Evolutionary conservation across 2,113 vertebrate genomes (phyloP).

Genomic region (Falco punctatus): DNA sequence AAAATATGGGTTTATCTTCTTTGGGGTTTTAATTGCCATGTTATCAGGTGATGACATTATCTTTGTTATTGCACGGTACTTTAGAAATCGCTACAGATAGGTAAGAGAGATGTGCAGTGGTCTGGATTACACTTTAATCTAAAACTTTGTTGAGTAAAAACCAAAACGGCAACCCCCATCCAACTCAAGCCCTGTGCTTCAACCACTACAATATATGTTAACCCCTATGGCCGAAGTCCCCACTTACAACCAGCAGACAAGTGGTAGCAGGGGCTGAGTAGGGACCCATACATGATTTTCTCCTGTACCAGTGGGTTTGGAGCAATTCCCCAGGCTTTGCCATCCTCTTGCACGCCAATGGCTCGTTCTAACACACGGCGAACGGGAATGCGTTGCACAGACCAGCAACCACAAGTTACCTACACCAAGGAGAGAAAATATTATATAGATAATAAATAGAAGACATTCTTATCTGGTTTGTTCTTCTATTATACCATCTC

Average conservation of each 20-base stretch:
- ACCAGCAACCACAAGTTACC: neutral
- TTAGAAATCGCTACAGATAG: neutral
- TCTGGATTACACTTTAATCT: neutral
- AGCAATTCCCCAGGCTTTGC: neutral
- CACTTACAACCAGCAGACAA: neutral
- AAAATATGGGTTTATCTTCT: neutral
- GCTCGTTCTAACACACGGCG: neutral
- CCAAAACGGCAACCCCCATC: neutral
- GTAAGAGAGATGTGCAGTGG: neutral
- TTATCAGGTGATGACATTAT: neutral
- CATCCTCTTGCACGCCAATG: rapidly evolving
- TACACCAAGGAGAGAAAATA: neutral
- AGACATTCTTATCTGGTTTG: neutral
- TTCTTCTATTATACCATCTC: neutral
- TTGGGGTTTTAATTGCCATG: rapidly evolving
- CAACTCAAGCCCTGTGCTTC: neutral
- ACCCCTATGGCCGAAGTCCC: neutral
- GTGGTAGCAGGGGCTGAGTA: neutral
- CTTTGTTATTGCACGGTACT: neutral
- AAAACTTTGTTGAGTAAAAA: neutral
- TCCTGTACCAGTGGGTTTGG: neutral
- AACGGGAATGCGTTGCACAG: neutral
- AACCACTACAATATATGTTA: rapidly evolving
- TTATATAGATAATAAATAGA: neutral
- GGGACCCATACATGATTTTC: rapidly evolving